These are phyloP conservation scores for Beris morrisii DNA, from an alignment of 2,888 invertebrate genomes.

Conservation along the genomic window DNA sequence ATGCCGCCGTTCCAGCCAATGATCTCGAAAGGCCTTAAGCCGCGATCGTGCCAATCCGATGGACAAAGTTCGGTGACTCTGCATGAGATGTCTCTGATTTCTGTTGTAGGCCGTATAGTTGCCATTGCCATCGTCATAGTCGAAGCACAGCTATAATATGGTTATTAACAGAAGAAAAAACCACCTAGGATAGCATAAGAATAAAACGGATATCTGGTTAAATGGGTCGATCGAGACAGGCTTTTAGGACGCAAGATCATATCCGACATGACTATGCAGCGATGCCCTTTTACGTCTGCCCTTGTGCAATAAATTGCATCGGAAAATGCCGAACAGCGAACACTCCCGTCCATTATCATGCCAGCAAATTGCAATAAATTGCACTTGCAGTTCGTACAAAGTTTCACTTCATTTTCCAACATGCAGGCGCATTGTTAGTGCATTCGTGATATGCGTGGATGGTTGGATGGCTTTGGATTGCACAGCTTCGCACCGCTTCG, in stretches of 20 bases:
- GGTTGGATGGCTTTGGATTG: not conserved
- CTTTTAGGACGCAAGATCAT: slow-evolving; percentile 27
- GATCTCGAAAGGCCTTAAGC: too few species aligned
- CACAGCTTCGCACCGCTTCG: not conserved
- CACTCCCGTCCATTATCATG: too few species aligned
- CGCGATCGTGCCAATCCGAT: too few species aligned
- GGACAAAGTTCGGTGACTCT: too few species aligned
- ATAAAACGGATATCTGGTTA: slow-evolving; percentile 14
- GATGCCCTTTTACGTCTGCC: slow-evolving; percentile 5
- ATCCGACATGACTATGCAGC: slow-evolving; percentile 2
- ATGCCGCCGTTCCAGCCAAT: too few species aligned
- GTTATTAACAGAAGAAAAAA: not conserved
- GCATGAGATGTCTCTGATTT: too few species aligned
- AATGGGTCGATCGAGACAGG: slow-evolving; percentile 25
- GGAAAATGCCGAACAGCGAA: slow-evolving; percentile 5
- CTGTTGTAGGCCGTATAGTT: too few species aligned
- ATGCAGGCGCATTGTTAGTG: not conserved
- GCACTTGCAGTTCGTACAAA: slow-evolving; percentile 1
- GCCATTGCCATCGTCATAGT: too few species aligned
- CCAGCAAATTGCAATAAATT: slow-evolving; percentile 8
- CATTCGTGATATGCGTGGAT: slow-evolving; percentile 8
- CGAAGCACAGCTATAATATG: too few species aligned
- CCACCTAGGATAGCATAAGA: not conserved
- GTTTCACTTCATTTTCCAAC: not conserved
- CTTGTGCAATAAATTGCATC: slow-evolving; percentile 15